Evolutionary conservation across 2,888 invertebrate species (phyloP), one percentile per base, ranked within the genome.

Genomic region (Cepaea hortensis): DNA sequence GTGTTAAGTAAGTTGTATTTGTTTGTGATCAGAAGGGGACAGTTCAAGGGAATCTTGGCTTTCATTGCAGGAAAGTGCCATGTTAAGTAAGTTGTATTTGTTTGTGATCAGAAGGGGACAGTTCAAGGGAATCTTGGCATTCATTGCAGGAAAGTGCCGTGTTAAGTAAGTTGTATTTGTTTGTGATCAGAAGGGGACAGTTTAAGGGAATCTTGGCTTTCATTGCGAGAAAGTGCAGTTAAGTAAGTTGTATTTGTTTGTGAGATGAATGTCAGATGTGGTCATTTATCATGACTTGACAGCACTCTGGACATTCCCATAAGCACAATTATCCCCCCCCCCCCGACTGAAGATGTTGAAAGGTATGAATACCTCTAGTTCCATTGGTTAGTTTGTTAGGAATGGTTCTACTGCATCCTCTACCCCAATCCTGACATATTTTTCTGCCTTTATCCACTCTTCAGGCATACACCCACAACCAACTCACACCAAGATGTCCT

Each of bases 191-290:
- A 76, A 89, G 94, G 55, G 94, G 94, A 3, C 89, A 90, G 23
- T 93, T 90, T 89, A 93, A 92, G 80, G 94, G 94, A 9, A 91
- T 94, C 68, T 88, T 94, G n/a, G 90, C 93, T 9, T 94, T 94
- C 87, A 91, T 93, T 11, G 93, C 94, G 73, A 91, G 92, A 46
- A 89, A 90, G 77, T 93, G 92, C 83, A 91, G 92, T 70, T 62
- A 89, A 90, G 94, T 94, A 88, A 92, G 93, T 91, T 23, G 3
- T 20, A 3, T 75, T 20, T 72, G 23, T 23, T 23, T 55, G 55
- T 9, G 55, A 11, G 35, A 35, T 35, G 35, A 35, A 0, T 35
- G 35, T 55, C 6, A 55, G 11, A 55, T 9, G 11, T 9, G 55
- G 35, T 35, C 35, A 35, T 35, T 35, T 35, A 35, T 35, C 35